These are phyloP conservation scores for Megalopta genalis DNA, from an alignment of 1,140 invertebrate species.

Conservation along the genomic window DNA sequence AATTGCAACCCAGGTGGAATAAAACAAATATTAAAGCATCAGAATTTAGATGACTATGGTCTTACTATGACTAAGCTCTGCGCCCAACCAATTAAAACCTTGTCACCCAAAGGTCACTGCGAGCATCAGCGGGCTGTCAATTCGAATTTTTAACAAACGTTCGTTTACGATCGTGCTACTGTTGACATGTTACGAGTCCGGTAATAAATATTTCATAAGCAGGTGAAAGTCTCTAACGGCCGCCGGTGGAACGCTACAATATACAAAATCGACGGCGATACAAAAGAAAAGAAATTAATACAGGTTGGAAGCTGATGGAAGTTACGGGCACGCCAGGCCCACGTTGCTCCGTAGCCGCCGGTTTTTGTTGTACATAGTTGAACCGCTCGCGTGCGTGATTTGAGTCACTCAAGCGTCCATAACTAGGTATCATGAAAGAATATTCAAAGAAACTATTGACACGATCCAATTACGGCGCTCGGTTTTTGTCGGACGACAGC, in stretches of 20 bases:
- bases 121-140: too few relatives aligned
- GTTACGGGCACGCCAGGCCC: neutral
- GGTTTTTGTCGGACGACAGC: neutral
- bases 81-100: too few relatives aligned
- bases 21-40: too few relatives aligned
- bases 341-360: neutral
- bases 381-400: neutral
- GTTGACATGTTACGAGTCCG: neutral
- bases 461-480: constrained; percentile 3
- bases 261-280: neutral
- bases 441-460: constrained; percentile 27
- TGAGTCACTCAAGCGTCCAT: neutral
- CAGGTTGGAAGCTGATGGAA: neutral
- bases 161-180: too few relatives aligned
- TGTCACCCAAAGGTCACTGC: too few relatives aligned
- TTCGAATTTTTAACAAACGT: too few relatives aligned
- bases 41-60: too few relatives aligned
- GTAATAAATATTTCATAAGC: too few relatives aligned
- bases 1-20: too few relatives aligned
- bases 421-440: neutral
- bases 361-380: neutral
- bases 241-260: neutral
- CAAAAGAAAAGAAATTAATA: neutral
- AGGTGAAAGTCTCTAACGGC: too few relatives aligned
- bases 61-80: too few relatives aligned